Evolutionary conservation across 2,888 invertebrate species (phyloP).

Genomic region (Subacronicta megacephala): DNA sequence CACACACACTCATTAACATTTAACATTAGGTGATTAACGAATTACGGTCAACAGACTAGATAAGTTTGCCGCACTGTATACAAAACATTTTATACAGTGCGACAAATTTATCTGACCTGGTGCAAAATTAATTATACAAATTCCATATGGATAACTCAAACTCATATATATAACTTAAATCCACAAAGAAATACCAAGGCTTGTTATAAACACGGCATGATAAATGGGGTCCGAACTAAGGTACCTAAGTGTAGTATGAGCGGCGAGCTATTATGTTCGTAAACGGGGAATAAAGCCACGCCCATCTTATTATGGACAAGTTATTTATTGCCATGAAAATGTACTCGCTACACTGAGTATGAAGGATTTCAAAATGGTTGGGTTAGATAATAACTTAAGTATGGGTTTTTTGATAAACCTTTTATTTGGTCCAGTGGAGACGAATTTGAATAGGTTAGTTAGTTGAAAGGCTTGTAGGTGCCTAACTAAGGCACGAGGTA

Average conservation of each 20-base stretch:
- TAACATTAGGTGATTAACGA: too few relatives aligned
- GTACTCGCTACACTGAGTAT: conserved; percentile 44
- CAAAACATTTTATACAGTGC: too few relatives aligned
- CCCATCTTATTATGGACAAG: conserved; percentile 52
- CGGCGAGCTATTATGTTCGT: conserved; percentile 45
- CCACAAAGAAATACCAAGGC: conserved; percentile 25
- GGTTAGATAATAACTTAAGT: conserved; percentile 18
- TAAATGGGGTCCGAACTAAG: conserved; percentile 40
- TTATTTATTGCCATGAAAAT: conserved; percentile 54
- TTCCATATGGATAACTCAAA: neutral
- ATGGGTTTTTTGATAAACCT: conserved; percentile 14
- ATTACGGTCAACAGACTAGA: too few relatives aligned
- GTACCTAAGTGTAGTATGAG: conserved; percentile 36
- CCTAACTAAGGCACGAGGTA: too few relatives aligned
- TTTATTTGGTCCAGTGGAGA: neutral
- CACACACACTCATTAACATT: too few relatives aligned
- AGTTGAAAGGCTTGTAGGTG: too few relatives aligned
- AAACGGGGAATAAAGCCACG: conserved; percentile 47
- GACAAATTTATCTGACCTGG: too few relatives aligned
- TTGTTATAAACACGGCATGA: conserved; percentile 29
- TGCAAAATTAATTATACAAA: too few relatives aligned
- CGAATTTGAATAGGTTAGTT: too few relatives aligned
- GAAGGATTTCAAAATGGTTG: conserved; percentile 34
- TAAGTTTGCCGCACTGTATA: too few relatives aligned
- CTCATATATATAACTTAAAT: neutral